Evolutionary conservation across 2,888 invertebrate species (phyloP).

Genomic region (Exephanes ischioxanthus): DNA sequence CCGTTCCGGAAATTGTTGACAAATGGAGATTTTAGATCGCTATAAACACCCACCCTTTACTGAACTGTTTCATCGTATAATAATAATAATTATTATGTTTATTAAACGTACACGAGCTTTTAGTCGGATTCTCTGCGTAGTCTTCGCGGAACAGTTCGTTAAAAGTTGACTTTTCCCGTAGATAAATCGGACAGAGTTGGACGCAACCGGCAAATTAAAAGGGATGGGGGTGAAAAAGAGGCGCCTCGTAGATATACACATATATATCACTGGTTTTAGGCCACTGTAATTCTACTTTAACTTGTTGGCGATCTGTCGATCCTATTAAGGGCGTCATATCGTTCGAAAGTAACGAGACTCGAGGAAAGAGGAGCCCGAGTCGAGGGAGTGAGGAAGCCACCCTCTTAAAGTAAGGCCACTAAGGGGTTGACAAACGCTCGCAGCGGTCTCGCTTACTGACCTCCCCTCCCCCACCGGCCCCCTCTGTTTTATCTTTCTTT

Average conservation of each 20-base stretch:
- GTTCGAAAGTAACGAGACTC: constrained; percentile 66
- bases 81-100: constrained; percentile 48
- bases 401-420: constrained; percentile 58
- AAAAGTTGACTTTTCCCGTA: constrained; percentile 59
- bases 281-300: constrained; percentile 67
- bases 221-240: not conserved
- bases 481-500: constrained; percentile 56
- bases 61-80: constrained; percentile 2
- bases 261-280: constrained; percentile 29
- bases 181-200: constrained; percentile 46
- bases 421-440: constrained; percentile 71
- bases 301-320: constrained; percentile 70
- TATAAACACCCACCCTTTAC: constrained; percentile 31
- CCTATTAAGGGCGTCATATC: constrained; percentile 69
- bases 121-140: constrained; percentile 8
- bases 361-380: constrained; percentile 42
- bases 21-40: constrained; percentile 46
- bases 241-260: not conserved
- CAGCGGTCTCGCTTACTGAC: constrained; percentile 52
- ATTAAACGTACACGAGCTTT: constrained; percentile 35
- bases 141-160: constrained; percentile 52
- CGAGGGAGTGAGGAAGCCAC: constrained; percentile 33
- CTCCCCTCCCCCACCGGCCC: constrained; percentile 25
- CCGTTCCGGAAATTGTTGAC: constrained; percentile 38
- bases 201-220: constrained; percentile 28